Conservation (phyloP, 2,888 invertebrate genomes). For the Muscina levida region DNA sequence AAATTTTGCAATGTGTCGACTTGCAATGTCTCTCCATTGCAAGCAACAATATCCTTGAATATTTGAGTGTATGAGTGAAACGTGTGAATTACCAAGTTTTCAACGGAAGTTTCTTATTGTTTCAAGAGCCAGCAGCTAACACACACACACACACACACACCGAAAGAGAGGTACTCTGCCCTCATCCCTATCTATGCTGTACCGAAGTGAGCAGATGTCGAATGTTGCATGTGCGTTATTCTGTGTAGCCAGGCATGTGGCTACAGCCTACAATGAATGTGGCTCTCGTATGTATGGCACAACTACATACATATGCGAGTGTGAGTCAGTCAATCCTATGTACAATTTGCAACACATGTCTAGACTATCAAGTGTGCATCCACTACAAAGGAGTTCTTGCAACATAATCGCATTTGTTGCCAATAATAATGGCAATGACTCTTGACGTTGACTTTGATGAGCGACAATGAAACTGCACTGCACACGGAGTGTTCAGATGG, state of each 20-base stretch:
- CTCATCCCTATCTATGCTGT: too few relatives aligned
- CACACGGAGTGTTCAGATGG: too few relatives aligned
- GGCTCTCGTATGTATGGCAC: too few relatives aligned
- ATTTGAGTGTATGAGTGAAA: slow-evolving; percentile 11
- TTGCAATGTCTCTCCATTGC: too few relatives aligned
- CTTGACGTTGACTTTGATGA: slow-evolving; percentile 13
- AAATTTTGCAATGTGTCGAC: too few relatives aligned
- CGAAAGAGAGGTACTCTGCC: too few relatives aligned
- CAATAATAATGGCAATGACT: background rate
- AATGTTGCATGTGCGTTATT: slow-evolving; percentile 8
- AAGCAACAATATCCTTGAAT: background rate
- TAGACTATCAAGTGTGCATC: background rate
- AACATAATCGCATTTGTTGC: background rate
- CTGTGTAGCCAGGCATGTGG: too few relatives aligned
- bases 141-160: too few relatives aligned
- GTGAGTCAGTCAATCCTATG: background rate
- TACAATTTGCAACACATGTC: slow-evolving; percentile 13
- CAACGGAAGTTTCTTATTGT: slow-evolving; percentile 4
- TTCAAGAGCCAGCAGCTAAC: background rate
- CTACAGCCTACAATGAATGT: too few relatives aligned
- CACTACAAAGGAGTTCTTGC: background rate
- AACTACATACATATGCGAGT: background rate
- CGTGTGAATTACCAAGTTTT: slow-evolving; percentile 1
- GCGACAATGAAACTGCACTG: too few relatives aligned
- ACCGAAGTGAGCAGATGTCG: background rate